Evolutionary conservation across 1,140 invertebrate genomes (phyloP).

Genomic region (Charaxes varanes): DNA sequence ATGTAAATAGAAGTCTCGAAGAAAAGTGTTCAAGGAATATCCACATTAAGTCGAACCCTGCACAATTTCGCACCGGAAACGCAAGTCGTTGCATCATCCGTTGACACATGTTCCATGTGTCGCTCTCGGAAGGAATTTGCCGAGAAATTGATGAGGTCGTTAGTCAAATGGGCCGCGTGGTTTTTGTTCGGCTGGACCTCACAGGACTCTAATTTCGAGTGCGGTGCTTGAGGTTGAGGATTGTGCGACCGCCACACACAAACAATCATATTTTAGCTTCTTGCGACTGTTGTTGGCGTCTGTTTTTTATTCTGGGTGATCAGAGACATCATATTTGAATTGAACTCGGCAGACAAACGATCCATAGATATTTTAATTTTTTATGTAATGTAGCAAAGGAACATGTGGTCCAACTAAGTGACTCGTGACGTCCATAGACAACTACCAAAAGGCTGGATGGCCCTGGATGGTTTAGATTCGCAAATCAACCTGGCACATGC

Average conservation of each 20-base stretch:
- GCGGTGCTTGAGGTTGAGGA: conserved; percentile 4
- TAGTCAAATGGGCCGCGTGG: conserved; percentile 43
- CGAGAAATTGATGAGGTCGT: conserved; percentile 65
- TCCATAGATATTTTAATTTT: too few species aligned
- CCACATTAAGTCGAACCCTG: conserved; percentile 3
- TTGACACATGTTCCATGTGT: conserved; percentile 63
- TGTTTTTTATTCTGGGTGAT: too few species aligned
- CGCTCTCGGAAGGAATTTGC: conserved; percentile 41
- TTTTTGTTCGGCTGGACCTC: conserved; percentile 45
- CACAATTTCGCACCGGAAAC: conserved; percentile 49
- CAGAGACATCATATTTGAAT: too few species aligned
- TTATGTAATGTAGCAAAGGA: too few species aligned
- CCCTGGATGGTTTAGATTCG: too few species aligned
- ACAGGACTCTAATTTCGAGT: conserved; percentile 26
- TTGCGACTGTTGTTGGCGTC: too few species aligned
- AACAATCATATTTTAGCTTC: conserved; percentile 5
- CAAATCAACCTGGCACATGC: too few species aligned
- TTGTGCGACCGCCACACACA: conserved; percentile 9
- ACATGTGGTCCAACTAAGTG: too few species aligned
- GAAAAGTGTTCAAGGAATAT: neutral
- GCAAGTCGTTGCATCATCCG: conserved; percentile 39
- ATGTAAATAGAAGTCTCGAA: too few species aligned
- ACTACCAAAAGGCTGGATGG: too few species aligned
- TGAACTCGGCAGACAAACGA: too few species aligned
- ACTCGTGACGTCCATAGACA: too few species aligned